These are phyloP conservation scores for Ricordea florida DNA, from an alignment of 92 coral and sea anemone species.

Conservation along the genomic window DNA sequence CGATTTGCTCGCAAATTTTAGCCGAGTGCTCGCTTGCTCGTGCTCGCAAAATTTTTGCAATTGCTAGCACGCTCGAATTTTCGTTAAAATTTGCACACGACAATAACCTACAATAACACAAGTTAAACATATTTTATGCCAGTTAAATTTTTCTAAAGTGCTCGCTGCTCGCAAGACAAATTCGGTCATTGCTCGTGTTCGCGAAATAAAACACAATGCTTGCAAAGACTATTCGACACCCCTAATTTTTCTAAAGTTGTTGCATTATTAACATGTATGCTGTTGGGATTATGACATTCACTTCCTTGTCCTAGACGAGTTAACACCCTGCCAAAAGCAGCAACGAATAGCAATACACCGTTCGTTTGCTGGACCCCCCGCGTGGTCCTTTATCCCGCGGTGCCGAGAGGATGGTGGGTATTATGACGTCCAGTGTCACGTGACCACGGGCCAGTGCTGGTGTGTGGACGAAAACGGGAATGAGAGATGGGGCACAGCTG, in stretches of 20 bases:
- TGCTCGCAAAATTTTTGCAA: no score
- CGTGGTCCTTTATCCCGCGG: slow-evolving; percentile 60
- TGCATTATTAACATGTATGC: no score
- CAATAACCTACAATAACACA: no score
- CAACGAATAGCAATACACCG: slow-evolving; percentile 7
- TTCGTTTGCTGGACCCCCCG: slow-evolving; percentile 8
- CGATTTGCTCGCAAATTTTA: no score
- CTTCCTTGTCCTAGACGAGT: slow-evolving; percentile 13
- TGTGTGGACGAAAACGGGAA: slow-evolving; percentile 92
- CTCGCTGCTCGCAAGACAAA: no score
- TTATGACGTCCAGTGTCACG: slow-evolving; percentile 77
- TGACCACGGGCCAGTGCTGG: slow-evolving; percentile 88
- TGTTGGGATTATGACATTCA: no score
- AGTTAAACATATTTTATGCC: background rate
- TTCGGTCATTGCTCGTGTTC: no score
- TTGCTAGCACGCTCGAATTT: no score
- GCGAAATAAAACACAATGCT: no score
- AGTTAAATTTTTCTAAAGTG: no score
- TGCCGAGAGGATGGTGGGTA: slow-evolving; percentile 77
- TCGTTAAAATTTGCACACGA: background rate
- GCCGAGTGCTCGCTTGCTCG: no score
- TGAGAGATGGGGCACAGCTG: slow-evolving; percentile 69
- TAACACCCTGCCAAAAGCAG: slow-evolving; percentile 55
- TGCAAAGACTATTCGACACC: background rate
- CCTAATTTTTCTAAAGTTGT: no score